Conservation (phyloP, 1,140 invertebrate genomes). For the Drosophila sp. region DNA sequence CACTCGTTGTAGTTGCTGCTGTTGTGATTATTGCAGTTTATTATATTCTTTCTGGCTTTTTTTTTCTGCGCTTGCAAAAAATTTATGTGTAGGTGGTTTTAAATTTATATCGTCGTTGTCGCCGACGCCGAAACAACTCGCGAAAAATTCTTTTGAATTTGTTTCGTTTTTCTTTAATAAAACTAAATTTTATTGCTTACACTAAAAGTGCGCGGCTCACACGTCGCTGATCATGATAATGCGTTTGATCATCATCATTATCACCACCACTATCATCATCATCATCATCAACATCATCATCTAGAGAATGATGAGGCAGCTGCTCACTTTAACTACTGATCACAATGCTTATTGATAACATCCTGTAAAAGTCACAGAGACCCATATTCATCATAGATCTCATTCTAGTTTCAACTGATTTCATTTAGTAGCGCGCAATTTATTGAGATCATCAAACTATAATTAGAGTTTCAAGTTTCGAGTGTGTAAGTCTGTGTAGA, state of each 20-base stretch:
- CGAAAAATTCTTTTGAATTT: constrained; percentile 81
- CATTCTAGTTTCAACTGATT: too few species aligned
- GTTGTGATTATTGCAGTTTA: constrained; percentile 75
- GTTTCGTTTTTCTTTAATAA: constrained; percentile 82
- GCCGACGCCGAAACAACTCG: constrained; percentile 70
- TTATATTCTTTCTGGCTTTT: constrained; percentile 43
- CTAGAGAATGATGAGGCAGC: constrained; percentile 17
- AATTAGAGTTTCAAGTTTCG: neutral
- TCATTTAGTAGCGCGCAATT: too few species aligned
- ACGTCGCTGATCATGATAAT: constrained; percentile 36
- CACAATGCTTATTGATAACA: constrained; percentile 64
- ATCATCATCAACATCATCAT: constrained; percentile 10
- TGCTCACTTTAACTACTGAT: constrained; percentile 38
- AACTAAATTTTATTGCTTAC: constrained; percentile 82
- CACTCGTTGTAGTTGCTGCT: constrained; percentile 31
- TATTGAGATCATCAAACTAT: constrained; percentile 6
- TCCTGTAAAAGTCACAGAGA: constrained; percentile 51
- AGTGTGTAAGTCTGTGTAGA: neutral
- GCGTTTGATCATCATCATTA: constrained; percentile 6
- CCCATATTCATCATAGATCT: constrained; percentile 5
- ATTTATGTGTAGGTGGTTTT: constrained; percentile 78
- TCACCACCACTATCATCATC: neutral
- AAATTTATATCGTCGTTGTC: constrained; percentile 58
- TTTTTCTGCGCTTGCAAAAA: constrained; percentile 54
- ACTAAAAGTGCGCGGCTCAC: constrained; percentile 60